Base-by-base conservation (phyloP, 2,888 invertebrate genomes). In the Amblyjoppa proteus region DNA sequence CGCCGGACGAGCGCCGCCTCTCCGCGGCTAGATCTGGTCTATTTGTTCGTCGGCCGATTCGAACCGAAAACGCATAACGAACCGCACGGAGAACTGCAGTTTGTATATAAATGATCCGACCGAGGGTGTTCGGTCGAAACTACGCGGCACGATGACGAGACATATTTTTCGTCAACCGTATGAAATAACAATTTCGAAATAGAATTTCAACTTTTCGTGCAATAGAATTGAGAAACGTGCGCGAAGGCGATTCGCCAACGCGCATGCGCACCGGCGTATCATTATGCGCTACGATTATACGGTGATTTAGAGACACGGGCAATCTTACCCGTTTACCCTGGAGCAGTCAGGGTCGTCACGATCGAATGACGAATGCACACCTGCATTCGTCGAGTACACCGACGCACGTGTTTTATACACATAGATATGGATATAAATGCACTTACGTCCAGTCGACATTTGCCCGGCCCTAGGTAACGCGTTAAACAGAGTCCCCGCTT, bases 281-380 rank as follows among this genome's bases (percentile, higher is more conserved):
- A 53, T 69, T 81, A 80, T 70, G 41, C 28, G 58, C 70, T 38
- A 38, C 31, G 70, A 79, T 85, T 85, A 83, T 74, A 79, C 61
- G 77, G 77, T 77, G 77, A 85, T 85, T 83, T 83, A 85, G 77
- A 85, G 69, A 69, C 85, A 76, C 45, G 76, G 76, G 61, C 77
- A 83, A 80, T 85, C 83, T 83, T 68, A 80, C 68, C 73, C 61
- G 85, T 85, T 85, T 77, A 83, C 83, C 83, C 85, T 85, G 85
- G 83, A 53, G 83, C 75, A 80, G 77, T 83, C 85, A 85, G 85
- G 85, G 85, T 83, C 85, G 85, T 85, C 85, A 80, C 83, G 77
- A 83, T 69, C 73, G 85, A 83, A 74, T 85, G 85, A 85, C 85
- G 73, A 85, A 85, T 77, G 83, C 66, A 80, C 85, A 85, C 85